Percentiles rank a stretch among this genome's conserved stretches.
Conservation (phyloP, 1,140 invertebrate genomes). For the Pseudomyrmex pallidus region DNA sequence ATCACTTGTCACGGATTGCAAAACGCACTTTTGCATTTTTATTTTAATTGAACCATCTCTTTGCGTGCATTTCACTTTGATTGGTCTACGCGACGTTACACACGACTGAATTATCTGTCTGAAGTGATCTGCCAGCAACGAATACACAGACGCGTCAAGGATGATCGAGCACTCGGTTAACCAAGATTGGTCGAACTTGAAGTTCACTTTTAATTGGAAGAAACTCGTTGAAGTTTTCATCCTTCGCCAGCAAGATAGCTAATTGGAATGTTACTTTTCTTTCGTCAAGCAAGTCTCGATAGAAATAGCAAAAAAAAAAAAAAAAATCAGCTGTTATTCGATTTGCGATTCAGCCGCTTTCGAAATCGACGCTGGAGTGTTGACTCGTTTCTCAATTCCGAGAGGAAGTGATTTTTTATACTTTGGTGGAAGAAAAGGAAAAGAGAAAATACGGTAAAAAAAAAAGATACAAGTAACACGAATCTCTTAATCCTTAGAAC, state of each 20-base stretch:
- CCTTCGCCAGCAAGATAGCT: neutral
- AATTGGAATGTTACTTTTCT: neutral
- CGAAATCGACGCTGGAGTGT: too few relatives aligned
- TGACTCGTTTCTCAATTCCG: too few relatives aligned
- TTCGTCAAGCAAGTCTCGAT: neutral
- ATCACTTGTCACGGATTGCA: too few relatives aligned
- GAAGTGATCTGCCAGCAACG: neutral
- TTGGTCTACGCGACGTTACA: too few relatives aligned
- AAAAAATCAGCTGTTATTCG: neutral
- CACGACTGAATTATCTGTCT: neutral
- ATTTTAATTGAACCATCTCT: neutral
- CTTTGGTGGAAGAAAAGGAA: too few relatives aligned
- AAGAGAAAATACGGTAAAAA: too few relatives aligned
- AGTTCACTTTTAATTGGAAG: neutral
- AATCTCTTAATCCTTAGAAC: too few relatives aligned
- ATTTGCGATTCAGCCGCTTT: too few relatives aligned
- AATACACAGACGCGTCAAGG: neutral
- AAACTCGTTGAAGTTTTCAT: neutral
- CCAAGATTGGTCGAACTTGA: neutral
- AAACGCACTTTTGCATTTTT: neutral
- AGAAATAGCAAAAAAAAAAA: neutral
- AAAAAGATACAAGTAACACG: too few relatives aligned
- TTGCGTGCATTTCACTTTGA: too few relatives aligned
- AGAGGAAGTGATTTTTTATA: too few relatives aligned
- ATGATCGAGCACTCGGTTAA: neutral